Evolutionary conservation across 1,140 invertebrate species (phyloP).

Genomic region (Colletes latitarsis): DNA sequence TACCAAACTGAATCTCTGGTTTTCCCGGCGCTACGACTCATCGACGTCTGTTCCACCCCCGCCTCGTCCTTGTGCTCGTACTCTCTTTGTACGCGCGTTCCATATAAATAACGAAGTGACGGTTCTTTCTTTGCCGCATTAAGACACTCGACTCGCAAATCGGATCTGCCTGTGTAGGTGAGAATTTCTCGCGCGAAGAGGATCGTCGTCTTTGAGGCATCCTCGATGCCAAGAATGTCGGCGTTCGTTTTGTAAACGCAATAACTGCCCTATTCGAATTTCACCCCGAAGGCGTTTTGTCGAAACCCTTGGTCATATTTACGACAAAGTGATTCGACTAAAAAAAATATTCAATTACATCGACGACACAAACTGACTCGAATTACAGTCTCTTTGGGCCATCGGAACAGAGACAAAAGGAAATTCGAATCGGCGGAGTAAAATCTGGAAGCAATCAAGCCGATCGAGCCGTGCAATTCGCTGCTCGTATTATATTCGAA

Average conservation of each 20-base stretch:
- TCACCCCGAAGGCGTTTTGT: not conserved
- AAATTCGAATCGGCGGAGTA: too few species aligned
- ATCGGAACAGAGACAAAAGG: too few species aligned
- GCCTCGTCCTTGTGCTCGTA: not conserved
- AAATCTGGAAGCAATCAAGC: too few species aligned
- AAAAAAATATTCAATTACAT: too few species aligned
- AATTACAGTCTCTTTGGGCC: too few species aligned
- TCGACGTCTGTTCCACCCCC: not conserved
- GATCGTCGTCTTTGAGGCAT: not conserved
- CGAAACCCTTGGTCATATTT: not conserved
- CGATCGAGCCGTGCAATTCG: too few species aligned
- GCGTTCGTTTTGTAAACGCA: not conserved
- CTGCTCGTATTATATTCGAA: not conserved
- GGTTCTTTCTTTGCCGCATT: not conserved
- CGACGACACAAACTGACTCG: too few species aligned
- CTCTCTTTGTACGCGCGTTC: not conserved
- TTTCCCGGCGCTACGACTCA: not conserved
- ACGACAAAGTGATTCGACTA: too few species aligned
- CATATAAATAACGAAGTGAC: conserved; percentile 9
- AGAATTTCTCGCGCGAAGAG: not conserved
- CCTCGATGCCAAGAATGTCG: not conserved
- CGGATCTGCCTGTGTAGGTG: not conserved
- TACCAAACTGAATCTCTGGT: not conserved
- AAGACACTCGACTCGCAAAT: not conserved
- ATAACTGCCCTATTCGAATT: not conserved